phyloP scores from a whole-genome alignment of 2,113 vertebrate genomes.

The Lycocorax pyrrhopterus region DNA sequence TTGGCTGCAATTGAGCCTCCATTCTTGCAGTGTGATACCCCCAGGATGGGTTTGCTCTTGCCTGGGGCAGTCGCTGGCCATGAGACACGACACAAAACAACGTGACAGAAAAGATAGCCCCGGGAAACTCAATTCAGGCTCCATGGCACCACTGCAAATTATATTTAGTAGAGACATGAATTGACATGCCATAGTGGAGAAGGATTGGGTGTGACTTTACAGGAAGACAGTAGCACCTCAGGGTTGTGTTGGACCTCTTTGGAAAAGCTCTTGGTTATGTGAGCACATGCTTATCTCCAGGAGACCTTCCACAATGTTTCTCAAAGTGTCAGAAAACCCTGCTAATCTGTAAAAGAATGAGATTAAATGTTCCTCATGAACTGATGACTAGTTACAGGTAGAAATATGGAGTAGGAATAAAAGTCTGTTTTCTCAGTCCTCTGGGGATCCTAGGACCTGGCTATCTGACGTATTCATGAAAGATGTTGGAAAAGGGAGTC shows the following conservation, averaged over 20 bases:
- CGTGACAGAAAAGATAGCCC: background rate
- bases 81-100: background rate
- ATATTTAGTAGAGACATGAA: background rate
- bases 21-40: background rate
- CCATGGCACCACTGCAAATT: background rate
- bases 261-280: background rate
- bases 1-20: rapidly evolving
- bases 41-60: background rate
- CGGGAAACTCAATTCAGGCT: background rate
- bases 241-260: background rate
- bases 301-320: background rate
- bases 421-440: background rate
- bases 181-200: background rate
- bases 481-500: background rate
- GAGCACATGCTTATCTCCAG: rapidly evolving
- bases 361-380: background rate
- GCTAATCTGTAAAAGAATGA: background rate
- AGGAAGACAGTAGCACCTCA: background rate
- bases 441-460: background rate
- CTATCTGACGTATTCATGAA: background rate
- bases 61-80: background rate
- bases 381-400: background rate
- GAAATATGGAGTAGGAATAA: background rate
- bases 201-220: background rate
- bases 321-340: rapidly evolving